Evolutionary conservation across 2,888 invertebrate genomes (phyloP).

Genomic region (Himalopsyche japonica): DNA sequence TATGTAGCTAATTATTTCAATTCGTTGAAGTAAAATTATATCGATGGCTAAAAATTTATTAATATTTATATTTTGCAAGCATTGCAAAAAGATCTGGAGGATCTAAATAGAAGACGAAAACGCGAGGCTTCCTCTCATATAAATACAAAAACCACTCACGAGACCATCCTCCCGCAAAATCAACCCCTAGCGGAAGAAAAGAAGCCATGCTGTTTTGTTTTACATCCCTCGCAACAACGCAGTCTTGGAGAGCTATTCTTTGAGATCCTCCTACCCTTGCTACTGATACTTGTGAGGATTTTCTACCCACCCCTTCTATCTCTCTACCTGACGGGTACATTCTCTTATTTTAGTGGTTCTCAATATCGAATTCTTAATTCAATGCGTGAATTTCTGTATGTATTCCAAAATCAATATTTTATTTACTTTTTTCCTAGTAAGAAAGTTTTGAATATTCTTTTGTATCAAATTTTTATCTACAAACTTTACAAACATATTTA

Average conservation of each 20-base stretch:
- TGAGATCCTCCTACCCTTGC: not conserved
- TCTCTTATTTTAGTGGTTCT: not conserved
- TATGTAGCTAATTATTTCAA: too few species aligned
- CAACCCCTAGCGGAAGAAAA: slow-evolving; percentile 4
- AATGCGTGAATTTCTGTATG: too few species aligned
- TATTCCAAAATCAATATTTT: too few species aligned
- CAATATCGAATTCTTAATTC: not conserved
- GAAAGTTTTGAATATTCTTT: too few species aligned
- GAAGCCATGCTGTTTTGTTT: slow-evolving; percentile 22
- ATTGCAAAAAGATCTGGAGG: too few species aligned
- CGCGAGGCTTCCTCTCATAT: not conserved
- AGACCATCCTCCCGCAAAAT: not conserved
- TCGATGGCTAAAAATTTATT: too few species aligned
- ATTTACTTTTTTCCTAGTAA: too few species aligned
- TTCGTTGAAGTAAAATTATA: too few species aligned
- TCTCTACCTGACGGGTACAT: not conserved
- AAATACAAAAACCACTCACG: not conserved
- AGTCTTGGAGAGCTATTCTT: not conserved
- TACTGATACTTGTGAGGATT: not conserved
- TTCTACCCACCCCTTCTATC: not conserved
- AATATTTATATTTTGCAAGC: too few species aligned
- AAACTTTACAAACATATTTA: too few species aligned
- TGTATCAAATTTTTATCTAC: too few species aligned
- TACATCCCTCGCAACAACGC: slow-evolving; percentile 3
- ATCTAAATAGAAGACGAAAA: not conserved